phyloP scores from a whole-genome alignment of 2,888 invertebrate genomes.

The Allacma fusca region DNA sequence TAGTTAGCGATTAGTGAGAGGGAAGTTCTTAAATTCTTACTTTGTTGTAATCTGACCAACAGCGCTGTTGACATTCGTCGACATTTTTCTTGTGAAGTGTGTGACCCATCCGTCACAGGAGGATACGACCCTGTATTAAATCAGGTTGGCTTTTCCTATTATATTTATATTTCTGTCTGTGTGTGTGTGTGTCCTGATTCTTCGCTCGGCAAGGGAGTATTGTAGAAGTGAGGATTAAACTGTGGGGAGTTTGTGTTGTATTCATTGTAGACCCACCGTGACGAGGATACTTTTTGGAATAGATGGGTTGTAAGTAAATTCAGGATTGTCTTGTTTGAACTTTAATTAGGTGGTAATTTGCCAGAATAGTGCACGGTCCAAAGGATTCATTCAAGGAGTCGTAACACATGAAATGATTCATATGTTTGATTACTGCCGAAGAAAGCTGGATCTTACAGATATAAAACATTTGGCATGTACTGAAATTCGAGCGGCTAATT shows the following conservation, averaged over 20 bases:
- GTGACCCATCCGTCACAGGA: constrained; percentile 82
- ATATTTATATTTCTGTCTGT: background rate
- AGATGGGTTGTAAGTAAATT: too few relatives aligned
- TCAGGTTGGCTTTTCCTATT: constrained; percentile 69
- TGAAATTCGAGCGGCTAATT: constrained; percentile 92
- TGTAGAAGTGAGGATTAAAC: too few relatives aligned
- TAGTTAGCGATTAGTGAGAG: background rate
- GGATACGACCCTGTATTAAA: constrained; percentile 88
- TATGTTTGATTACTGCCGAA: constrained; percentile 93
- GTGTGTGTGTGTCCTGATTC: too few relatives aligned
- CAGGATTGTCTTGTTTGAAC: constrained; percentile 41
- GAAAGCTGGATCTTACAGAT: constrained; percentile 87
- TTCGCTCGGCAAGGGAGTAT: too few relatives aligned
- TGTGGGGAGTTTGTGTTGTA: too few relatives aligned
- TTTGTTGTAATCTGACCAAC: constrained; percentile 18
- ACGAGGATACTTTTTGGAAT: too few relatives aligned
- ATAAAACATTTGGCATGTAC: constrained; percentile 93
- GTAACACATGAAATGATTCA: constrained; percentile 93
- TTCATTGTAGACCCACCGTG: too few relatives aligned
- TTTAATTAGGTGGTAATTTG: constrained; percentile 82
- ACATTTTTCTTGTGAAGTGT: constrained; percentile 92
- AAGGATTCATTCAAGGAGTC: constrained; percentile 79
- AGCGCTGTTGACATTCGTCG: constrained; percentile 83
- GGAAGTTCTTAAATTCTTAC: background rate
- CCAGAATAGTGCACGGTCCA: constrained; percentile 78